A percentile compares a stretch with the other conserved stretches of the same genome.
These are phyloP conservation scores for Chaenocephalus aceratus DNA, from an alignment of 2,113 vertebrate genomes.

Conservation along the genomic window DNA sequence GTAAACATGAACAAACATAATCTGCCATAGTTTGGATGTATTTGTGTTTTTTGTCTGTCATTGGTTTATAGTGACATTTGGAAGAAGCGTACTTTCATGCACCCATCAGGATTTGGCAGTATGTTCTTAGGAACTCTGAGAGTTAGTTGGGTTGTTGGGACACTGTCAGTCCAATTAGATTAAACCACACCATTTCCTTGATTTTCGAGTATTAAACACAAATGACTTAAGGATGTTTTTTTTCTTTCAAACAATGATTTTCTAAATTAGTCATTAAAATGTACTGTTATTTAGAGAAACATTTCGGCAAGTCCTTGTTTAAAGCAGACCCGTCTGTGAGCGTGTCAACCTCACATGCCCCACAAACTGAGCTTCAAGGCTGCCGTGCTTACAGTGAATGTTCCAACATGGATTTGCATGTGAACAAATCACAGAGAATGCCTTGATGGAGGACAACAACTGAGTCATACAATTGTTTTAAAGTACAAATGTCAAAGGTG, in stretches of 20 bases:
- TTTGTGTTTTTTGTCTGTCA: neutral
- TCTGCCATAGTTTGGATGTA: neutral
- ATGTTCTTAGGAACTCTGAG: neutral
- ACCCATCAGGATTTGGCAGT: neutral
- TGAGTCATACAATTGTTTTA: neutral
- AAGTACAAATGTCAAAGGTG: conserved; percentile 36
- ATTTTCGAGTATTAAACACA: neutral
- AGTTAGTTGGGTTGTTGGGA: neutral
- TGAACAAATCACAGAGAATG: neutral
- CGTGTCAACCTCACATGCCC: conserved; percentile 12
- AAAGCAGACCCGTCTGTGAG: too few relatives aligned
- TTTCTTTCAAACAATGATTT: neutral
- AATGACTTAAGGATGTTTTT: neutral
- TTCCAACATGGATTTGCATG: neutral
- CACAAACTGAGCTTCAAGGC: conserved; percentile 19
- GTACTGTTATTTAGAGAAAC: neutral
- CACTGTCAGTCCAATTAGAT: neutral
- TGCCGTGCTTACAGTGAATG: neutral
- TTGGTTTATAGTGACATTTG: neutral
- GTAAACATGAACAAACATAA: neutral
- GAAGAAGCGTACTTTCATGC: neutral
- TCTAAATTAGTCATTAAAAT: neutral
- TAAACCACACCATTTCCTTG: neutral
- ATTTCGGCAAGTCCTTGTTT: neutral
- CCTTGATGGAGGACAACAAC: neutral